Evolutionary conservation across 2,888 invertebrate genomes (phyloP).

Genomic region (Pachliopta kotzebuea): DNA sequence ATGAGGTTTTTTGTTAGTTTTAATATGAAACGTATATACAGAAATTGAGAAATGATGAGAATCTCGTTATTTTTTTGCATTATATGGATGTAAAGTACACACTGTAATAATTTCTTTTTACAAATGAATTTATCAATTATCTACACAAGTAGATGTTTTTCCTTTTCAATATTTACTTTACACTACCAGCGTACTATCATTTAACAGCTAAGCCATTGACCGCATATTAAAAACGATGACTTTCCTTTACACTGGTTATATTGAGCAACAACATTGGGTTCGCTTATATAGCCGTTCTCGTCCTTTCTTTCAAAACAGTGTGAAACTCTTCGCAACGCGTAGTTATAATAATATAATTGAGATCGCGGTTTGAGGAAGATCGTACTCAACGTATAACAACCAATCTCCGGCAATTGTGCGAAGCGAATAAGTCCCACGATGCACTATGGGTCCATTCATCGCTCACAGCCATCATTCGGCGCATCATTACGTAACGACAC

Average conservation of each 20-base stretch:
- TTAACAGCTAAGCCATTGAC: constrained; percentile 1
- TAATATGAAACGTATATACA: too few species aligned
- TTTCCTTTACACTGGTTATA: constrained; percentile 1
- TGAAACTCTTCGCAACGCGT: not conserved
- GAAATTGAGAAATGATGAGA: too few species aligned
- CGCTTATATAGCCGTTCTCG: not conserved
- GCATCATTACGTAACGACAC: constrained; percentile 8
- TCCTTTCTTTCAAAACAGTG: constrained; percentile 2
- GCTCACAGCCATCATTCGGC: constrained; percentile 8
- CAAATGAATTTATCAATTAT: constrained; percentile 11
- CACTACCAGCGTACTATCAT: not conserved
- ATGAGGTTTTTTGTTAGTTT: too few species aligned
- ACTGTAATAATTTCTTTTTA: constrained; percentile 7
- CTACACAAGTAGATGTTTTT: constrained; percentile 4
- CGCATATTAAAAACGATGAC: constrained; percentile 4
- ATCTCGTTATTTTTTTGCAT: not conserved
- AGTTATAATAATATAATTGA: constrained; percentile 10
- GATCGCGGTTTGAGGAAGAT: constrained; percentile 44
- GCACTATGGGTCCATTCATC: constrained; percentile 23
- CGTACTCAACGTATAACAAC: constrained; percentile 48
- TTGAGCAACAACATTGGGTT: not conserved
- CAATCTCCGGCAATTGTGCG: constrained; percentile 54
- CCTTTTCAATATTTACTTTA: constrained; percentile 4
- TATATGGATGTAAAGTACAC: constrained; percentile 7
- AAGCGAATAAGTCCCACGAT: constrained; percentile 32